phyloP scores from a whole-genome alignment of 2,113 vertebrate species.

The Eublepharis macularius region DNA sequence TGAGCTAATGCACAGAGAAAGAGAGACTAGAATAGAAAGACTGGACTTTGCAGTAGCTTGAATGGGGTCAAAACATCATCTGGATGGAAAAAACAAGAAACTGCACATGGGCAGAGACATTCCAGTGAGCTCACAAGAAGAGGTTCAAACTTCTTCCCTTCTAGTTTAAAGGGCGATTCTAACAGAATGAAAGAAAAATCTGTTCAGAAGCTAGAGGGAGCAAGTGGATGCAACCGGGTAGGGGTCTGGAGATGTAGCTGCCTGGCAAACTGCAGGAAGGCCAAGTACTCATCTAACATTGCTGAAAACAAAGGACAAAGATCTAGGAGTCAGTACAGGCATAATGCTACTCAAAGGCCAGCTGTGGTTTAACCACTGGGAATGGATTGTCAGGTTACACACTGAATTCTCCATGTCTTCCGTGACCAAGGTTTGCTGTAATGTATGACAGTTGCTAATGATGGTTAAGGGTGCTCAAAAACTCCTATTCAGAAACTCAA shows the following conservation, averaged over 20 bases:
- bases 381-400: not conserved
- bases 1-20: slow-evolving; percentile 72
- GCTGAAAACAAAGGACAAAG: not conserved
- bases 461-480: not conserved
- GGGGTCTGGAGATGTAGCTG: not conserved
- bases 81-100: not conserved
- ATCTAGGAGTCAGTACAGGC: not conserved
- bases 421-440: not conserved
- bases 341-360: not conserved
- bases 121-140: not conserved
- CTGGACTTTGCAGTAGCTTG: not conserved
- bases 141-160: not conserved
- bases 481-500: not conserved
- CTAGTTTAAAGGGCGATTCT: not conserved
- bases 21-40: not conserved
- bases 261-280: not conserved
- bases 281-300: not conserved
- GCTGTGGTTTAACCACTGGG: not conserved
- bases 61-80: not conserved
- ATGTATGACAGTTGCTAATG: not conserved
- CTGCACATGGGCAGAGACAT: not conserved
- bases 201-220: not conserved
- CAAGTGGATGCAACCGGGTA: not conserved
- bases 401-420: not conserved
- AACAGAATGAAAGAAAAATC: not conserved